Base-by-base conservation (phyloP, 2,888 invertebrate genomes). In the Caenorhabditis zanzibari region DNA sequence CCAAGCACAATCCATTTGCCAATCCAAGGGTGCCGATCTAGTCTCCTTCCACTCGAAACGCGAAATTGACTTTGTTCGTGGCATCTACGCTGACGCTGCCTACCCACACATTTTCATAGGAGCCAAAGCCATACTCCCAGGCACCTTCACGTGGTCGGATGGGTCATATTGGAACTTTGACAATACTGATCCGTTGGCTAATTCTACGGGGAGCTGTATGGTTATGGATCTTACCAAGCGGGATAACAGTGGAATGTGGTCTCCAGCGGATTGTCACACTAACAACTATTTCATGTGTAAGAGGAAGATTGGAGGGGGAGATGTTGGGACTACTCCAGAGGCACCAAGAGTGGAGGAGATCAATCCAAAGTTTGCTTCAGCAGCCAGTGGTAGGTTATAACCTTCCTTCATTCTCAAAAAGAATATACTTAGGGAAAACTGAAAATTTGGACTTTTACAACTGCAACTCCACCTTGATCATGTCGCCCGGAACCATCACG, bases 221-320 rank as follows among this genome's bases (percentile, higher is more conserved):
- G 7, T 32, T 6, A 73, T 73, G 61, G 61, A 73, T 61, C 7
- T 61, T 7, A 22, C 19, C 0, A 47, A 16, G 1, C 22, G 63
- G n/a, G 14, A 9, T 14, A 38, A 63, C 28, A 49, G 6, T 12
- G 72, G 72, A 38, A 47, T 73, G 49, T 73, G 72, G 72, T 16
- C 14, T 7, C 14, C 49, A 5, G 22, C 35, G 1, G 24, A 38
- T 47, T 73, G 72, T 12, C 24, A 35, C 1, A 22, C 2, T 1
- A n/a, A 24, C 6, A 35, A 49, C 24, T 24, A 72, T n/a, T 73
- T 73, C 22, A 12, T 73, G 35, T 73, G 72, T 35, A 52, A n/a
- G 26, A 61, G 61, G 19, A 49, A 14, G 14, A 24, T 44, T 19
- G 22, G 24, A 26, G 24, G 24, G 1, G 26, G 26, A 52, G 26